Evolutionary conservation across 2,797 vertebrate genomes (phyloP).

Genomic region (Enteromius afrohamiltoni): DNA sequence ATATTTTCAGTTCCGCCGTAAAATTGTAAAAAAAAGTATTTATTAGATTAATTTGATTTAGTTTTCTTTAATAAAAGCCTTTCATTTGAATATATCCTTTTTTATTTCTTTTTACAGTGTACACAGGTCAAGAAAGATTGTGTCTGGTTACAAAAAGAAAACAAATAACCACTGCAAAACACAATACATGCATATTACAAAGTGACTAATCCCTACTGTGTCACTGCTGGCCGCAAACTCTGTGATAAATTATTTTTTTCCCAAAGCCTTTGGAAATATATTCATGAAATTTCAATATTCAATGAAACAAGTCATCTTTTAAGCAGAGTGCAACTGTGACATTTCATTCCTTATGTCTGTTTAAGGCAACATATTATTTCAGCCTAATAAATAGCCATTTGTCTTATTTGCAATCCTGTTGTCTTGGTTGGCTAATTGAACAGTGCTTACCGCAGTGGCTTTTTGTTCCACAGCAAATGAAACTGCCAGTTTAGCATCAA

Average conservation of each 20-base stretch:
- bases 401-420: constrained; percentile 67
- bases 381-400: constrained; percentile 80
- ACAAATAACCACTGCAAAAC: constrained; percentile 57
- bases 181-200: constrained; percentile 70
- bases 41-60: too few relatives aligned
- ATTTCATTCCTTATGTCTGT: constrained; percentile 77
- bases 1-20: not conserved
- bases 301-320: constrained; percentile 82
- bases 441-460: constrained; percentile 71
- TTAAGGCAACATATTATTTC: constrained; percentile 78
- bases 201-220: constrained; percentile 77
- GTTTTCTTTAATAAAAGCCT: not conserved
- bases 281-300: constrained; percentile 86
- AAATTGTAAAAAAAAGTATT: not conserved
- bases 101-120: not conserved
- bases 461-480: constrained; percentile 73
- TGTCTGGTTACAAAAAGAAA: constrained; percentile 52
- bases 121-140: constrained; percentile 47
- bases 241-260: constrained; percentile 78
- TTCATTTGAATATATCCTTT: not conserved
- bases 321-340: constrained; percentile 76
- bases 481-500: constrained; percentile 82
- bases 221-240: constrained; percentile 77
- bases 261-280: constrained; percentile 77
- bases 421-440: constrained; percentile 75